Base-by-base conservation (phyloP, 2,888 invertebrate species). In the Cartodere bifasciata region DNA sequence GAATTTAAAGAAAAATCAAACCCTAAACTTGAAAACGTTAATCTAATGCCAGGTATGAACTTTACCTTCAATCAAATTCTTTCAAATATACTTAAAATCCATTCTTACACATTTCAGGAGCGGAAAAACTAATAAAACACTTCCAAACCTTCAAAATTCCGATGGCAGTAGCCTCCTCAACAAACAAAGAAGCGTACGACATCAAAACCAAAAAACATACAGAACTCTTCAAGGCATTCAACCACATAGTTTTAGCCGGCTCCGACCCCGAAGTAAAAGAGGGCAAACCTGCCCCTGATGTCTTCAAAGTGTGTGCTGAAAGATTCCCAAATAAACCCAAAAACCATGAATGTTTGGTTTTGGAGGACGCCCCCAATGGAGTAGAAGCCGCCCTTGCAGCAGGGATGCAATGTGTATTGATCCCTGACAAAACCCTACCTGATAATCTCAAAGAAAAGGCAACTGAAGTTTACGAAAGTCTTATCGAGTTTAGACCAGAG, bases 341-440 rank as follows among this genome's bases (percentile, higher is more conserved):
- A 3, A 68, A 74, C 5, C 61, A 63, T 34, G 62, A 69, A 58
- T 81, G 83, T 47, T 58, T 88, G 35, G 87, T 86, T 4, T 84
- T 88, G 53, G 91, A 91, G 62, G 91, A 91, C 59, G 82, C 90
- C 0, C 79, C 82, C 0, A 85, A 85, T 54, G 91, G 91, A 2
- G 84, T 87, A 1, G 65, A 70, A 12, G 81, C 82, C 0, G 87
- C 76, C 0, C 50, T 67, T 13, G 65, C 70, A 11, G 88, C 88
- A 1, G 79, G 79, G 9, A 90, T 88, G 88, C 82, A 82, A 55
- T 72, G 70, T 2, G 73, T 85, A 0, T 80, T 83, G 80, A 79
- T 84, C 3, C 83, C 84, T 0, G 81, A 82, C 51, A 39, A 50
- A 4, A 23, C 36, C 17, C 52, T n/a, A n/a, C n/a, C 69, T n/a